Percentiles rank a stretch among this genome's conserved stretches.
Evolutionary conservation across 2,888 invertebrate species (phyloP).

Genomic region (Hemaris fuciformis): DNA sequence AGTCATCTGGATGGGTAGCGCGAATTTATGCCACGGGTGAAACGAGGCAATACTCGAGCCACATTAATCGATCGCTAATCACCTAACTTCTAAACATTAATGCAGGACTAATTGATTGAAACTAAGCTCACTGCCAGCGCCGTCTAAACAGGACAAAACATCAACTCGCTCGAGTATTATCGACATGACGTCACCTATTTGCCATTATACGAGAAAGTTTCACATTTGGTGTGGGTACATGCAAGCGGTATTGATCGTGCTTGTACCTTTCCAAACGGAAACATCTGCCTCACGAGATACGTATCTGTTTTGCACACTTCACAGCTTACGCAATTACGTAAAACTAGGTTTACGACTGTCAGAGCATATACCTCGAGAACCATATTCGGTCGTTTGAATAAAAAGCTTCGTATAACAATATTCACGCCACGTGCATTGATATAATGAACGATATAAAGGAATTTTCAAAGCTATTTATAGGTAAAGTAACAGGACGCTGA

Average conservation of each 20-base stretch:
- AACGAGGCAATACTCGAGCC: no score
- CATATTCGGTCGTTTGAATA: no score
- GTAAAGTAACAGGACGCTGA: no score
- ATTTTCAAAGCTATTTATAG: no score
- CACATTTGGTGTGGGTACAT: slow-evolving; percentile 20
- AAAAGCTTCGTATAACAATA: no score
- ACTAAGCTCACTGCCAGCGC: neutral
- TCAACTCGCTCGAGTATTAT: neutral
- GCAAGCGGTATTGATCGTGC: slow-evolving; percentile 30
- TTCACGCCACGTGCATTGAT: no score
- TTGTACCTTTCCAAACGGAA: slow-evolving; percentile 29
- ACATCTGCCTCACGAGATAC: slow-evolving; percentile 34
- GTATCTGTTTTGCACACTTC: slow-evolving; percentile 16
- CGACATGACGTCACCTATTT: neutral
- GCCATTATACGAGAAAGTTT: neutral
- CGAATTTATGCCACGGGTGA: no score
- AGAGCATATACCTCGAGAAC: neutral
- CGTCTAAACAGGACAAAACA: neutral
- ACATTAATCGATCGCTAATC: neutral
- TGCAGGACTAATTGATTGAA: neutral
- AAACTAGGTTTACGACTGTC: neutral
- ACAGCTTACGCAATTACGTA: neutral
- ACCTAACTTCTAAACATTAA: neutral
- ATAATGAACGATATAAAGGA: no score
- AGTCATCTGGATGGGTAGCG: no score